phyloP scores from a whole-genome alignment of 2,113 vertebrate genomes.

The Cyprinus carpio region DNA sequence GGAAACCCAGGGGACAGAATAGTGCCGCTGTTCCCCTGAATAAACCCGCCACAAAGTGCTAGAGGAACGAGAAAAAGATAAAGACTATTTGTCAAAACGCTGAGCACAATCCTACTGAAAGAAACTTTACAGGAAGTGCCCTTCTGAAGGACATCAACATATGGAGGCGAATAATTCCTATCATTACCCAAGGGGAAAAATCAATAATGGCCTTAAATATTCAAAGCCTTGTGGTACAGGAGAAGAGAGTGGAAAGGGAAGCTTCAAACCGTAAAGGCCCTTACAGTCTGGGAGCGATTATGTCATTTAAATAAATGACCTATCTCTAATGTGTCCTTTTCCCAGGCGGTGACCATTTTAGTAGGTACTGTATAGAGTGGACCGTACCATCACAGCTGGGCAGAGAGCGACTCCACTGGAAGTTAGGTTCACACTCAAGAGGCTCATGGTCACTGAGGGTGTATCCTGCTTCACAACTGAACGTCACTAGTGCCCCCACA shows the following conservation, averaged over 20 bases:
- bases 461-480: conserved; percentile 93
- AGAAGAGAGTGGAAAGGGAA: conserved; percentile 51
- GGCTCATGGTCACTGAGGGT: conserved; percentile 86
- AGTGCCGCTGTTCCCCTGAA: conserved; percentile 90
- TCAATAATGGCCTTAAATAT: conserved; percentile 68
- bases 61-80: conserved; percentile 23
- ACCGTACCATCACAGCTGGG: conserved; percentile 93
- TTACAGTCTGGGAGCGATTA: conserved; percentile 41
- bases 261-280: conserved; percentile 56
- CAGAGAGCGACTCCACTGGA: conserved; percentile 95
- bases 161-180: conserved; percentile 59
- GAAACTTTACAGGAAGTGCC: conserved; percentile 58
- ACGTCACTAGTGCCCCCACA: conserved; percentile 92
- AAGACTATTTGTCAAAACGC: conserved; percentile 6
- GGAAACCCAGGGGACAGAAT: conserved; percentile 96
- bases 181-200: conserved; percentile 62
- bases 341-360: neutral
- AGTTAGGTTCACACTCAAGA: conserved; percentile 95
- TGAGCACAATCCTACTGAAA: conserved; percentile 46
- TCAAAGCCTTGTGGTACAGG: conserved; percentile 53
- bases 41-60: conserved; percentile 97
- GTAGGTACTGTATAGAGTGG: neutral
- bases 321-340: conserved; percentile 49
- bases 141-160: conserved; percentile 64
- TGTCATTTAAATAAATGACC: conserved; percentile 37